Evolutionary conservation across 2,888 invertebrate genomes (phyloP).

Genomic region (Acanthosepion pharaonis): DNA sequence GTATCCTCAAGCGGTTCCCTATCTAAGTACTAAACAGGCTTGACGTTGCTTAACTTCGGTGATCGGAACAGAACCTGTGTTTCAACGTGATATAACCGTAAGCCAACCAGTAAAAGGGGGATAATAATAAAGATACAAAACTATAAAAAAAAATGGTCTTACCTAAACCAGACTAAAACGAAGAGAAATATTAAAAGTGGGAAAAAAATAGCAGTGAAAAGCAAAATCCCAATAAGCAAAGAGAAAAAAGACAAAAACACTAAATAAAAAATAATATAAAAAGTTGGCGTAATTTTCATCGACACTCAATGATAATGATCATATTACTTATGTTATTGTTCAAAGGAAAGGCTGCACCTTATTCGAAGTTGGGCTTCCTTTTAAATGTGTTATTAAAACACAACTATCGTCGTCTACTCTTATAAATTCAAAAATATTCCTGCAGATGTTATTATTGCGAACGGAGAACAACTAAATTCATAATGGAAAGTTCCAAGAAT

Average conservation of each 20-base stretch:
- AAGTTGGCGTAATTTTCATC: background rate
- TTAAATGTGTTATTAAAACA: background rate
- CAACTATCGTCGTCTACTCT: background rate
- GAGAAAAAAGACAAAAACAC: too few relatives aligned
- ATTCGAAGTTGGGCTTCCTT: background rate
- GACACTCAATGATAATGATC: background rate
- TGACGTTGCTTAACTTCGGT: too few relatives aligned
- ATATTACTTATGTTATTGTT: too few relatives aligned
- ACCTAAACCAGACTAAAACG: background rate
- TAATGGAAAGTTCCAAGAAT: background rate
- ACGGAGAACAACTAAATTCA: background rate
- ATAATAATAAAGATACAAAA: background rate
- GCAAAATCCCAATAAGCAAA: too few relatives aligned
- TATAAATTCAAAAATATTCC: background rate
- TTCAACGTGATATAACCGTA: too few relatives aligned
- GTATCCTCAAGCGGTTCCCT: too few relatives aligned
- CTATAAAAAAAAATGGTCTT: background rate
- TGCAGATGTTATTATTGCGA: background rate
- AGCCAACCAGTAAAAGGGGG: too few relatives aligned
- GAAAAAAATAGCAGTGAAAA: too few relatives aligned
- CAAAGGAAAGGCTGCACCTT: background rate
- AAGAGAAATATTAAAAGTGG: too few relatives aligned
- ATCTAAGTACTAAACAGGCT: too few relatives aligned
- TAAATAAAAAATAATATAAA: too few relatives aligned
- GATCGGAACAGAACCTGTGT: too few relatives aligned